Evolutionary conservation across 2,113 vertebrate genomes (phyloP).

Genomic region (Dicrurus megarhynchus): DNA sequence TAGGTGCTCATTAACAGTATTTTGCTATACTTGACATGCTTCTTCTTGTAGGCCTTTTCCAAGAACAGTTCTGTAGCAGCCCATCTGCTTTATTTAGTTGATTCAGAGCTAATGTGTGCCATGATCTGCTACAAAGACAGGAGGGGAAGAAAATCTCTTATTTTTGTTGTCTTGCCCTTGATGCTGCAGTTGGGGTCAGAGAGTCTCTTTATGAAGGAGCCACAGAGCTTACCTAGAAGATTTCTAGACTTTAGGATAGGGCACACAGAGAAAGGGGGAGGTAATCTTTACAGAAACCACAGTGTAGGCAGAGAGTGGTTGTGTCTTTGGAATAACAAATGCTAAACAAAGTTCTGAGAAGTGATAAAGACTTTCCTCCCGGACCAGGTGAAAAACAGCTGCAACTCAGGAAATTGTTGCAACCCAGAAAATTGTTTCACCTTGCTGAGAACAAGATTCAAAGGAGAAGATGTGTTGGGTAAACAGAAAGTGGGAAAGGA

Average conservation of each 20-base stretch:
- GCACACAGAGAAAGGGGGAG: not conserved
- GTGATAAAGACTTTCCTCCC: not conserved
- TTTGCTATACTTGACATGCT: slow-evolving; percentile 16
- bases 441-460: not conserved
- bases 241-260: not conserved
- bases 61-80: not conserved
- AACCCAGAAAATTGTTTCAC: not conserved
- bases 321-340: not conserved
- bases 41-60: not conserved
- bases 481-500: not conserved
- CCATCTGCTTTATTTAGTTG: slow-evolving; percentile 12
- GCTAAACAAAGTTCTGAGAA: not conserved
- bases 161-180: not conserved
- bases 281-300: not conserved
- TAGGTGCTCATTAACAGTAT: slow-evolving; percentile 15
- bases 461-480: not conserved
- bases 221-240: not conserved
- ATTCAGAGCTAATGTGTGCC: not conserved
- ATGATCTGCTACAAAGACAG: not conserved
- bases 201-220: not conserved
- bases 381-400: not conserved
- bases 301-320: not conserved
- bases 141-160: not conserved
- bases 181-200: not conserved
- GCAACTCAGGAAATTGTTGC: not conserved